Percentiles rank a stretch among this genome's conserved stretches.
phyloP scores from a whole-genome alignment of 2,888 invertebrate genomes.

The Lepidocyrtinus sp. region DNA sequence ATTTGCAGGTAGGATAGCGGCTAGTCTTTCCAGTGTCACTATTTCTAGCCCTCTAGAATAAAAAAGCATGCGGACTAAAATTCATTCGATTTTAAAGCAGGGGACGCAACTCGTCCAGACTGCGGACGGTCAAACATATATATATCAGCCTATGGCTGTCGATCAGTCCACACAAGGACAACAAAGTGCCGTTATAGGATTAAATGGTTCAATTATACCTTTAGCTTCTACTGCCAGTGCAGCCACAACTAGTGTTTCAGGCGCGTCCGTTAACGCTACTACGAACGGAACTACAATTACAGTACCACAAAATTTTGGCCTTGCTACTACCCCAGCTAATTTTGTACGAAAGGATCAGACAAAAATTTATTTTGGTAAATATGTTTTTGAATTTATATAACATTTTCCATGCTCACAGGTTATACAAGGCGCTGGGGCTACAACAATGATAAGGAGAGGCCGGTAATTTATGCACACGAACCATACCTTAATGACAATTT shows the following conservation, averaged over 20 bases:
- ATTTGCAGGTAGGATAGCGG: conserved; percentile 67
- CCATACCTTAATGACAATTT: too few relatives aligned
- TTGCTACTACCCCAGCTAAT: conserved; percentile 77
- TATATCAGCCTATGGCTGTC: conserved; percentile 85
- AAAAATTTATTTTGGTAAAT: conserved; percentile 34
- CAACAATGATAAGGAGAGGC: conserved; percentile 83
- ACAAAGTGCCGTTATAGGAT: conserved; percentile 76
- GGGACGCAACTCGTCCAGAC: conserved; percentile 90
- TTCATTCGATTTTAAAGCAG: conserved; percentile 72
- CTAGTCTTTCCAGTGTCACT: too few relatives aligned
- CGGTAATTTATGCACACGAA: too few relatives aligned
- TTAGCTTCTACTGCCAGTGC: conserved; percentile 74
- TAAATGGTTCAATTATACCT: conserved; percentile 86
- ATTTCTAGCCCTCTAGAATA: too few relatives aligned
- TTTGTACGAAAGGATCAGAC: conserved; percentile 81
- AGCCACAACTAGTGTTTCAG: conserved; percentile 55
- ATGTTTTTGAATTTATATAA: conserved; percentile 73
- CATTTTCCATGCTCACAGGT: conserved; percentile 75
- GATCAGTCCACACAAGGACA: conserved; percentile 75
- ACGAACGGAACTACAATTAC: conserved; percentile 72
- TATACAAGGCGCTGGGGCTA: conserved; percentile 75
- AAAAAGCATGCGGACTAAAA: neutral
- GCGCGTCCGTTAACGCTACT: conserved; percentile 72
- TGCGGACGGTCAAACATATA: conserved; percentile 92
- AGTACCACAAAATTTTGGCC: conserved; percentile 76